Conservation (phyloP, 2,113 vertebrate genomes). For the Parus major region DNA sequence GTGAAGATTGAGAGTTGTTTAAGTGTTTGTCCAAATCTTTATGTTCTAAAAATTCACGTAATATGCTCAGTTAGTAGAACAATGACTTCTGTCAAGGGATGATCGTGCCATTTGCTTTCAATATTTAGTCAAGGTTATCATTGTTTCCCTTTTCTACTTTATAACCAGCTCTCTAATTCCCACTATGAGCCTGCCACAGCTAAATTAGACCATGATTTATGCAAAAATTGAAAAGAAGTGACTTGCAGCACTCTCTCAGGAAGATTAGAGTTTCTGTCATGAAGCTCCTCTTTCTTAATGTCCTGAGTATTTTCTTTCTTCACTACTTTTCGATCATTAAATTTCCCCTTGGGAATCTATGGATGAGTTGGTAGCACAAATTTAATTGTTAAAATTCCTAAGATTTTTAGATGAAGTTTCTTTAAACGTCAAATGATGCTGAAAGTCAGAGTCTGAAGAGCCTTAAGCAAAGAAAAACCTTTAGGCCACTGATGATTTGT, state of each 20-base stretch:
- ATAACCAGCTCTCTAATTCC: conserved; percentile 32
- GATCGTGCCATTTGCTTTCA: neutral
- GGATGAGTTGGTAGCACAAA: conserved; percentile 36
- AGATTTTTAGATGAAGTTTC: conserved; percentile 49
- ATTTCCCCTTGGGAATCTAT: conserved; percentile 28
- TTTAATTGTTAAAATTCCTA: conserved; percentile 37
- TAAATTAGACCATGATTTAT: conserved; percentile 69
- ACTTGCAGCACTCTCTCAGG: conserved; percentile 40
- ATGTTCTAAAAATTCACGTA: neutral
- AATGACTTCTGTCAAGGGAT: neutral
- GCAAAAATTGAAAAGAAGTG: conserved; percentile 48
- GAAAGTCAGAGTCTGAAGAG: conserved; percentile 48
- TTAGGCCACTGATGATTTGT: conserved; percentile 47
- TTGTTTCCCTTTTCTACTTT: conserved; percentile 4
- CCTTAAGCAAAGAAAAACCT: conserved; percentile 54
- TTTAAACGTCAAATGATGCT: conserved; percentile 59
- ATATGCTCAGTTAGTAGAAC: neutral
- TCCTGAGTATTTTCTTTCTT: conserved; percentile 20
- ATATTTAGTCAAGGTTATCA: neutral
- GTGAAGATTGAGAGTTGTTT: neutral
- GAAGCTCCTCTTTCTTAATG: conserved; percentile 15
- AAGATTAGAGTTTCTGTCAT: conserved; percentile 7
- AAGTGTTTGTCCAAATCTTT: neutral
- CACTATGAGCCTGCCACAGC: conserved; percentile 23
- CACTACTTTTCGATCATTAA: conserved; percentile 14